These are phyloP conservation scores for Caligus rogercresseyi DNA, from an alignment of 1,140 invertebrate species.

Conservation along the genomic window DNA sequence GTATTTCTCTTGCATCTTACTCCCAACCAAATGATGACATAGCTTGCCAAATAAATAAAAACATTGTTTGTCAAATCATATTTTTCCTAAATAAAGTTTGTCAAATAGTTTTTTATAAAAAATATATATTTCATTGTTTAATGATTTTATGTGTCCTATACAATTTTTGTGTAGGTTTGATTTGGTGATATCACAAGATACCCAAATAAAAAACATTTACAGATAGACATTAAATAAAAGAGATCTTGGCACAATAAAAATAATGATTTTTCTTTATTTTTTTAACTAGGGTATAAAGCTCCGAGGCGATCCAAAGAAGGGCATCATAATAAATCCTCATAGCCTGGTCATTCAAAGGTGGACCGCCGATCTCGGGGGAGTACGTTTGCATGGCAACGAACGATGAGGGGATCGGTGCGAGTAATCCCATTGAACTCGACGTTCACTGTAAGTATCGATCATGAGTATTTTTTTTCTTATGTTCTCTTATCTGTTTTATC, in stretches of 20 bases:
- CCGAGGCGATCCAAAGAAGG: slow-evolving; percentile 25
- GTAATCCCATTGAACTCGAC: slow-evolving; percentile 54
- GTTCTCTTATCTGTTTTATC: background rate
- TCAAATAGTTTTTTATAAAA: no score
- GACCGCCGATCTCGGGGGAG: slow-evolving; percentile 56
- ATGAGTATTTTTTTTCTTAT: background rate
- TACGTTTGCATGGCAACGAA: slow-evolving; percentile 70
- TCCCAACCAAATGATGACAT: no score
- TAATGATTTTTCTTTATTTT: background rate
- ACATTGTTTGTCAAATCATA: no score
- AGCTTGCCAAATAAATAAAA: no score
- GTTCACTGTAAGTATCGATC: slow-evolving; percentile 60
- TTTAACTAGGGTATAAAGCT: background rate
- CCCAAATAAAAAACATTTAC: no score
- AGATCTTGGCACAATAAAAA: background rate
- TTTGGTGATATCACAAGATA: no score
- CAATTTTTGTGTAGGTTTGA: no score
- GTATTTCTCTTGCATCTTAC: no score
- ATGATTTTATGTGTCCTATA: no score
- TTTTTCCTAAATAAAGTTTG: no score
- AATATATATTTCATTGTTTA: no score
- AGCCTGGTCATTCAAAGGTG: slow-evolving; percentile 57
- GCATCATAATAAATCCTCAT: slow-evolving; percentile 62
- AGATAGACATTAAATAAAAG: no score
- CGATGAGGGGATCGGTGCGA: slow-evolving; percentile 65